These are phyloP conservation scores for Pteronotus mesoamericanus DNA, from an alignment of 2,797 vertebrate genomes.

Conservation along the genomic window DNA sequence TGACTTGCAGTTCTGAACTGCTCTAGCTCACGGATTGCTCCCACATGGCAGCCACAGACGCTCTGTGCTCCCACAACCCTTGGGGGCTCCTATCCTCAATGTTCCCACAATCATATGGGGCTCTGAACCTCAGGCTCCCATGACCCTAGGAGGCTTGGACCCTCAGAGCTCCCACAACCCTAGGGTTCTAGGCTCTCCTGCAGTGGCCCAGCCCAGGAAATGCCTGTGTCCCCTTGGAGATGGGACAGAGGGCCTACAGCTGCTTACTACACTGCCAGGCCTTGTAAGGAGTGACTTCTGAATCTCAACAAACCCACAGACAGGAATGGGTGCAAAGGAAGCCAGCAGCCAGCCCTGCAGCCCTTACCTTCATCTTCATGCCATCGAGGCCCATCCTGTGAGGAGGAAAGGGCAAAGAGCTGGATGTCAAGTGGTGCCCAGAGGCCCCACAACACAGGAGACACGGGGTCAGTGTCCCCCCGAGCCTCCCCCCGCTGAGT, in stretches of 20 bases:
- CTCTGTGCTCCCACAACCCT: background rate
- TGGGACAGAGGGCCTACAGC: background rate
- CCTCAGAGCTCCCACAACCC: background rate
- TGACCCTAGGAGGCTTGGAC: background rate
- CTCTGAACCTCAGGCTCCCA: background rate
- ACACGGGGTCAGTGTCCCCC: background rate
- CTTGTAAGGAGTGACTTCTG: background rate
- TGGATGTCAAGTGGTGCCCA: background rate
- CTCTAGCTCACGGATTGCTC: background rate
- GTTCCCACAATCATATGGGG: background rate
- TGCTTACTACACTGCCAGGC: background rate
- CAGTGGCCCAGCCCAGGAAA: background rate
- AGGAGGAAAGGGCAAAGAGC: background rate
- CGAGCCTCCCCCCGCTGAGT: background rate
- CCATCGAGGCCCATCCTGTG: conserved; percentile 94
- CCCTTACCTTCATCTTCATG: conserved; percentile 96
- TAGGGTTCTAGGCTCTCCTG: too few species aligned
- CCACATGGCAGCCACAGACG: background rate
- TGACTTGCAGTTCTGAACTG: background rate
- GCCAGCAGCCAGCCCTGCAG: accelerated
- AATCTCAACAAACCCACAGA: background rate
- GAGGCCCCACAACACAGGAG: background rate
- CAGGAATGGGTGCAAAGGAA: background rate
- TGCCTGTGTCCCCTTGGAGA: background rate
- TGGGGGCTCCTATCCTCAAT: background rate